A percentile compares a stretch with the other conserved stretches of the same genome.
Evolutionary conservation across 2,797 vertebrate genomes (phyloP).

Genomic region (Mus minutoides): DNA sequence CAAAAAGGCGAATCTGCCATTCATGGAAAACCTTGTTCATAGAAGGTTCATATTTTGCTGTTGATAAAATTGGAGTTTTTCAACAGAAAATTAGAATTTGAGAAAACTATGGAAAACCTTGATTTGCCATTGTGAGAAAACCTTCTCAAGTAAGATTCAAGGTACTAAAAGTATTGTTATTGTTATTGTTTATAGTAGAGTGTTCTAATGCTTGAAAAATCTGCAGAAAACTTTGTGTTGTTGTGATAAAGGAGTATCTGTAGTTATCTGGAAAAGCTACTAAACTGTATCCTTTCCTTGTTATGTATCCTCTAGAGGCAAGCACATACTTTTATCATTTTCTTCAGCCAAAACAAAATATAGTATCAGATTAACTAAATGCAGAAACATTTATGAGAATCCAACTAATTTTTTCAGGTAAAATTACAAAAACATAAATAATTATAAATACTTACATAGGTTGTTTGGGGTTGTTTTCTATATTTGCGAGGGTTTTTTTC

Average conservation of each 20-base stretch:
- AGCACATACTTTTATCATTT: slow-evolving; percentile 13
- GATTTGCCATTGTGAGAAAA: not conserved
- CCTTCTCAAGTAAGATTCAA: slow-evolving; percentile 2
- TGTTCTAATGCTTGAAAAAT: not conserved
- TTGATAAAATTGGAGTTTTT: slow-evolving; percentile 33
- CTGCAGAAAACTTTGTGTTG: not conserved
- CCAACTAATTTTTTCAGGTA: not conserved
- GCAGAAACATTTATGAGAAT: not conserved
- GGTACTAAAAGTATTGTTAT: not conserved
- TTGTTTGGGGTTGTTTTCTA: not conserved
- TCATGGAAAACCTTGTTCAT: not conserved
- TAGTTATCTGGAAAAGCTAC: not conserved
- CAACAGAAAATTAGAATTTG: slow-evolving; percentile 49
- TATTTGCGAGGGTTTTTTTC: too few relatives aligned
- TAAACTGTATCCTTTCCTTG: slow-evolving; percentile 9
- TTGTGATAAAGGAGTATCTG: not conserved
- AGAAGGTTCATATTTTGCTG: not conserved
- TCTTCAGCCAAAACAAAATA: not conserved
- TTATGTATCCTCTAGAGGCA: not conserved
- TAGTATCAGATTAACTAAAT: not conserved
- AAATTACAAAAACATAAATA: slow-evolving; percentile 1
- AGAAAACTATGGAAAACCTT: not conserved
- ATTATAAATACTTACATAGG: not conserved
- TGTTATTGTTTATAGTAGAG: not conserved
- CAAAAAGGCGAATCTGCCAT: not conserved